A percentile compares a stretch with the other conserved stretches of the same genome.
These are phyloP conservation scores for Cheumatopsyche charites DNA, from an alignment of 1,140 invertebrate genomes.

Conservation along the genomic window DNA sequence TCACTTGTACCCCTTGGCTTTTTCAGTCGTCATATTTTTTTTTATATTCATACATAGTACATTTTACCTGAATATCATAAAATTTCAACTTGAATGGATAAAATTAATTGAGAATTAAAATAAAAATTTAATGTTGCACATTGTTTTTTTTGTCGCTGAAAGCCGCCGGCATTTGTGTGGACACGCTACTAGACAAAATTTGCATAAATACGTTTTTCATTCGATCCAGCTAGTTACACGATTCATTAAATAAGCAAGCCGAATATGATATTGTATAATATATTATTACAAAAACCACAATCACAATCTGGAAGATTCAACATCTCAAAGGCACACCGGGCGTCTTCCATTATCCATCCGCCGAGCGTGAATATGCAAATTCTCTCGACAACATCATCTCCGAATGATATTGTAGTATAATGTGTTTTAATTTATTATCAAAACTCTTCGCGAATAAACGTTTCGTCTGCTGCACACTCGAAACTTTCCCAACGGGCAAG, in stretches of 20 bases:
- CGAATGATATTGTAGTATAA: constrained; percentile 46
- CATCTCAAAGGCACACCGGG: constrained; percentile 1
- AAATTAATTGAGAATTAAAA: too few species aligned
- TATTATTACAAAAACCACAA: constrained; percentile 8
- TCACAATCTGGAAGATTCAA: constrained; percentile 7
- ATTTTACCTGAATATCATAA: too few species aligned
- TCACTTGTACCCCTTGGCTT: too few species aligned
- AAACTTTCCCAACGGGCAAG: neutral
- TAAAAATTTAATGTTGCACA: too few species aligned
- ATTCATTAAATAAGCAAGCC: neutral
- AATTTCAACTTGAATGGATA: too few species aligned
- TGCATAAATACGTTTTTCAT: too few species aligned
- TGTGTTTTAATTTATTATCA: constrained; percentile 45
- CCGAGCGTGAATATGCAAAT: constrained; percentile 47
- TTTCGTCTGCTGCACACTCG: constrained; percentile 15
- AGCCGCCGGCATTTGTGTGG: too few species aligned
- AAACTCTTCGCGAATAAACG: constrained; percentile 37
- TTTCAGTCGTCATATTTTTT: too few species aligned
- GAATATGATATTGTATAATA: neutral
- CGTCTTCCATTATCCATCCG: constrained; percentile 29
- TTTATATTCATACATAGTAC: too few species aligned
- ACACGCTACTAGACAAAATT: too few species aligned
- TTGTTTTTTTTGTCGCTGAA: too few species aligned
- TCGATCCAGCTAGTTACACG: too few species aligned
- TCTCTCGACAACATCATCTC: constrained; percentile 37